Evolutionary conservation across 2,888 invertebrate genomes (phyloP), one percentile per base, ranked within the genome.

Genomic region (Scaptomyza tumidula): DNA sequence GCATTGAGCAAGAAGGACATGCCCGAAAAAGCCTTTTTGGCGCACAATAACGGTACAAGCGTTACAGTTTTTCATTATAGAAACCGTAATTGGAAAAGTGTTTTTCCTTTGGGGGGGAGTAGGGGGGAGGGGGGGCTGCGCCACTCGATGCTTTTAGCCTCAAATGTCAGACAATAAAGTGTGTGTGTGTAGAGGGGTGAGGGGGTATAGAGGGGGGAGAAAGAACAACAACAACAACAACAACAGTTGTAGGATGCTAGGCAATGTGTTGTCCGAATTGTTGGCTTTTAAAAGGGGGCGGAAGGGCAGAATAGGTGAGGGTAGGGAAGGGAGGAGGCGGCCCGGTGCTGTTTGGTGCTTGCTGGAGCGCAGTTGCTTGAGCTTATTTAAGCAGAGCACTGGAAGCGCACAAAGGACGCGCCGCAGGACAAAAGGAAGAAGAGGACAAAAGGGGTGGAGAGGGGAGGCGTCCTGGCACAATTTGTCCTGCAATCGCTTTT

Each of bases 41-140:
- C 78, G 71, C 62, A 41, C 41, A 65, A 78, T 69, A 78, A 68
- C 78, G 71, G 55, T 71, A 71, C 80, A 85, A 77, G 55, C 86
- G 83, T 82, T 87, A 87, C 88, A 85, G 72, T 54, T 65, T 70
- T 72, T 82, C 75, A 73, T 87, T 81, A 75, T 81, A 80, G 75
- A 76, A 86, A 65, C 80, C 83, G 78, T 89, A 84, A 84, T 87
- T 89, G 89, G 85, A 89, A 89, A 84, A 89, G 83, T 84, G 83
- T 83, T 83, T 88, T 86, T 39, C 11, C 3, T 27, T 27, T 27
- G 1, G 4, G 27, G 4, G 1, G 4, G 4, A 0, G 1, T 1
- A 6, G 27, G 27, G 9, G 31, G 31, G 31, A 9, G 6, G 33
- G 33, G 80, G 88, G 73, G 73, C 84, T 55, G 82, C 68, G 82